Evolutionary conservation across 1,140 invertebrate genomes (phyloP).

Genomic region (Saxidomus purpurata): DNA sequence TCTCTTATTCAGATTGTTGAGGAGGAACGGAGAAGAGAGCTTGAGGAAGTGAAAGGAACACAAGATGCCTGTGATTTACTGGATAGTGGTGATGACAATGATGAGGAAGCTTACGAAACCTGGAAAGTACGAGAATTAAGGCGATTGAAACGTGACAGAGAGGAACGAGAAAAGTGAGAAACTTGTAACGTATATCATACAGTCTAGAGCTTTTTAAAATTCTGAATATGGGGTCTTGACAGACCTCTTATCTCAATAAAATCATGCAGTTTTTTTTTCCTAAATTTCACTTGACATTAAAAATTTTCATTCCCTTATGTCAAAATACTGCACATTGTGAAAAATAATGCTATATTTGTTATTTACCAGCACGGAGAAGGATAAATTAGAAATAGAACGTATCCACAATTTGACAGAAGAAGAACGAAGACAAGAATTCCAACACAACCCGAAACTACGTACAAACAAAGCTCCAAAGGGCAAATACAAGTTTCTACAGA

Average conservation of each 20-base stretch:
- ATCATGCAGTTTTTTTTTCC: no score
- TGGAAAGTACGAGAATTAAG: slow-evolving; percentile 99
- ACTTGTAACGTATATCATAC: no score
- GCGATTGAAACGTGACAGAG: slow-evolving; percentile 97
- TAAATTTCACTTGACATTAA: no score
- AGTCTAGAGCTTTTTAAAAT: no score
- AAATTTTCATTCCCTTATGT: no score
- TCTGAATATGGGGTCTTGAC: no score
- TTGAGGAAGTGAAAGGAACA: slow-evolving; percentile 89
- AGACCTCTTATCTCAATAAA: no score
- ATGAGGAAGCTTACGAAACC: slow-evolving; percentile 98
- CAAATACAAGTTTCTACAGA: slow-evolving; percentile 99
- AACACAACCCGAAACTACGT: slow-evolving; percentile 96
- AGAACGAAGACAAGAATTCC: slow-evolving; percentile 92
- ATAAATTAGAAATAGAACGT: slow-evolving; percentile 96
- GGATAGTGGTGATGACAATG: slow-evolving; percentile 99
- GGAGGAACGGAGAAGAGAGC: slow-evolving; percentile 90
- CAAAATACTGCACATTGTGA: no score
- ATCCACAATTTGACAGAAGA: slow-evolving; percentile 98
- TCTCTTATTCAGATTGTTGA: slow-evolving; percentile 91
- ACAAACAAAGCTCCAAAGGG: slow-evolving; percentile 99
- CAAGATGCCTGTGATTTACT: slow-evolving; percentile 91
- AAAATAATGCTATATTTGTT: no score
- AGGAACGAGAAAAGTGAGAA: slow-evolving; percentile 95
- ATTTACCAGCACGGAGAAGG: slow-evolving; percentile 88